Evolutionary conservation across 2,797 vertebrate species (phyloP).

Genomic region (Neostethus bicornis): DNA sequence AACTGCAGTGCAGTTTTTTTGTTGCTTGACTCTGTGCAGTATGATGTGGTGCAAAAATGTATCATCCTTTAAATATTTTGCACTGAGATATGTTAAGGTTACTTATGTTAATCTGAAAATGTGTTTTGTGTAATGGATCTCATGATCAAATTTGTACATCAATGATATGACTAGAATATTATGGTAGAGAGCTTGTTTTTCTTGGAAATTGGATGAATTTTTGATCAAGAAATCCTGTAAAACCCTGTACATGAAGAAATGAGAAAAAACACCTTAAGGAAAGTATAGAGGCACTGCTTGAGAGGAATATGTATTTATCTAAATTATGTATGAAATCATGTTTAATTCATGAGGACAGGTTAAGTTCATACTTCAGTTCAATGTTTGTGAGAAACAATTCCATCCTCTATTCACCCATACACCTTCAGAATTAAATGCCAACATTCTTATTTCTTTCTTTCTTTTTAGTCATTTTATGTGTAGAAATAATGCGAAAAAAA

Average conservation of each 20-base stretch:
- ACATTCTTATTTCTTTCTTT: not conserved
- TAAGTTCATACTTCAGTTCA: slow-evolving; percentile 29
- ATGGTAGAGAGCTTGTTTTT: slow-evolving; percentile 1
- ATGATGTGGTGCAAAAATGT: slow-evolving; percentile 25
- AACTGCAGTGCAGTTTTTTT: slow-evolving; percentile 19
- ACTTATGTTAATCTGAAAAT: slow-evolving; percentile 24
- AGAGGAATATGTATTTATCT: slow-evolving; percentile 25
- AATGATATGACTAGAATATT: not conserved
- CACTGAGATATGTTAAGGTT: slow-evolving; percentile 25
- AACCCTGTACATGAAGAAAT: not conserved
- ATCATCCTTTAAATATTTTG: slow-evolving; percentile 59
- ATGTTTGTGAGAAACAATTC: slow-evolving; percentile 4
- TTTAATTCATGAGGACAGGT: slow-evolving; percentile 55
- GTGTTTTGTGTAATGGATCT: slow-evolving; percentile 11
- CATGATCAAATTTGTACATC: not conserved
- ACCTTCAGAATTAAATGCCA: not conserved
- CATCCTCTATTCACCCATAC: not conserved
- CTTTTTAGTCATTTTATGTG: not conserved
- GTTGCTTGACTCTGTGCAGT: slow-evolving; percentile 16
- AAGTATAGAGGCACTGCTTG: slow-evolving; percentile 2
- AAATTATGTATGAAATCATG: slow-evolving; percentile 55
- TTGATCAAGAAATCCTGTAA: slow-evolving; percentile 1
- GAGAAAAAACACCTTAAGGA: not conserved
- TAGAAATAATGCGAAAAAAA: not conserved
- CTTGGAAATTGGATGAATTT: slow-evolving; percentile 10